phyloP scores from a whole-genome alignment of 1,140 invertebrate genomes.

The Meloidogyne hapla region DNA sequence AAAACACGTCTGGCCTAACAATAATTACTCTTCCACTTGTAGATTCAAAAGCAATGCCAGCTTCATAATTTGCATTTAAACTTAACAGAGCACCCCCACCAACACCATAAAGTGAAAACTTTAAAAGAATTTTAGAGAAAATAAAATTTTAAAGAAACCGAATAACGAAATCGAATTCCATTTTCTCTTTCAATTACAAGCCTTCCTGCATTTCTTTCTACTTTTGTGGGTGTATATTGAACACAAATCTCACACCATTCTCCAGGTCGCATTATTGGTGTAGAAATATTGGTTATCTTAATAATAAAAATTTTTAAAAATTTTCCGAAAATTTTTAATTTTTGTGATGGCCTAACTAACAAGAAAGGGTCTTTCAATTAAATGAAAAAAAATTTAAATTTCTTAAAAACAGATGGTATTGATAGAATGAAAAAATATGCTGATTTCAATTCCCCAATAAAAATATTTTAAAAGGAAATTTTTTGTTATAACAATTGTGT shows the following conservation, averaged over 20 bases:
- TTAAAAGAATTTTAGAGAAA: background rate
- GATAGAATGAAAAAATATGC: too few species aligned
- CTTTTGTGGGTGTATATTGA: conserved; percentile 27
- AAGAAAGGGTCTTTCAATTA: too few species aligned
- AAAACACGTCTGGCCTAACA: conserved; percentile 5
- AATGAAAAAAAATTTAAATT: too few species aligned
- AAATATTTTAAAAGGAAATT: too few species aligned
- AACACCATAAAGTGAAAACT: conserved; percentile 20
- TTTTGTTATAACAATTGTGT: too few species aligned
- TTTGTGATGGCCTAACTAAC: too few species aligned
- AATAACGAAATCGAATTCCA: conserved; percentile 11
- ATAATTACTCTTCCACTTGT: conserved; percentile 16
- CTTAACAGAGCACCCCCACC: conserved; percentile 7
- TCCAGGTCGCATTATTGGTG: conserved; percentile 22
- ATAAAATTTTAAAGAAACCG: conserved; percentile 1
- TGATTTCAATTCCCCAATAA: too few species aligned
- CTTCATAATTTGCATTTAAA: conserved; percentile 11
- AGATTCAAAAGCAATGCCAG: conserved; percentile 15
- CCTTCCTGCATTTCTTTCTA: conserved; percentile 18
- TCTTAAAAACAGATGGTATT: too few species aligned
- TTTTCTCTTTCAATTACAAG: conserved; percentile 24
- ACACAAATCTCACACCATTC: conserved; percentile 21
- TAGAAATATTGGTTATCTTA: conserved; percentile 18
- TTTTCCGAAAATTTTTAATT: too few species aligned
- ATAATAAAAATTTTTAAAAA: too few species aligned